Conservation (phyloP, 2,113 vertebrate genomes). For the Lagenorhynchus albirostris region DNA sequence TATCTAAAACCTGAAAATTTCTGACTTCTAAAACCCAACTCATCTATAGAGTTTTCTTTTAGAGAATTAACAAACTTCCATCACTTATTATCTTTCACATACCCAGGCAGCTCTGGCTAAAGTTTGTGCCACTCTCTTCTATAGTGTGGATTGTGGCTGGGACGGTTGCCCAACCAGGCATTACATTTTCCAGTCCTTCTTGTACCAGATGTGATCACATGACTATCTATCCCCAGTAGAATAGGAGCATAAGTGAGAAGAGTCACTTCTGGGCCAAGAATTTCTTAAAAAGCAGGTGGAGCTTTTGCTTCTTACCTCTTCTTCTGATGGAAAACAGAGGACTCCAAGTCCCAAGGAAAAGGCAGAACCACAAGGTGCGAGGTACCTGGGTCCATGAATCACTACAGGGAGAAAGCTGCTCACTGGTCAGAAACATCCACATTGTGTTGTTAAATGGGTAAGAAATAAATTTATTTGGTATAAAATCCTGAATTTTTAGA, state of each 20-base stretch:
- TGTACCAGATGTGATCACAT: not conserved
- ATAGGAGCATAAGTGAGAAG: not conserved
- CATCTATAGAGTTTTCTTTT: not conserved
- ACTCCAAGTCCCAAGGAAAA: not conserved
- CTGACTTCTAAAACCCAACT: not conserved
- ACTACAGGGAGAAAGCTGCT: not conserved
- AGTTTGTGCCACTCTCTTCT: not conserved
- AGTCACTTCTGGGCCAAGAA: not conserved
- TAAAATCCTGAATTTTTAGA: not conserved
- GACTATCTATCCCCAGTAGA: not conserved
- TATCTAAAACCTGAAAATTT: not conserved
- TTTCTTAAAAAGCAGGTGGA: not conserved
- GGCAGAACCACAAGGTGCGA: not conserved
- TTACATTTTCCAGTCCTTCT: not conserved
- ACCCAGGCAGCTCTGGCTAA: not conserved
- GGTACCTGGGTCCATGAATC: not conserved
- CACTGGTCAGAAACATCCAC: not conserved
- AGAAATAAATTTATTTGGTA: not conserved
- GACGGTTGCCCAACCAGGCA: not conserved
- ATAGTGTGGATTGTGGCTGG: not conserved
- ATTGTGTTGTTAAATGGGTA: not conserved
- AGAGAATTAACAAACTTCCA: too few species aligned
- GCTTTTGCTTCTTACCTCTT: not conserved
- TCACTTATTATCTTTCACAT: not conserved
- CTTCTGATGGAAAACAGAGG: not conserved